phyloP scores from a whole-genome alignment of 2,113 vertebrate species.

The Megaceryle maxima region DNA sequence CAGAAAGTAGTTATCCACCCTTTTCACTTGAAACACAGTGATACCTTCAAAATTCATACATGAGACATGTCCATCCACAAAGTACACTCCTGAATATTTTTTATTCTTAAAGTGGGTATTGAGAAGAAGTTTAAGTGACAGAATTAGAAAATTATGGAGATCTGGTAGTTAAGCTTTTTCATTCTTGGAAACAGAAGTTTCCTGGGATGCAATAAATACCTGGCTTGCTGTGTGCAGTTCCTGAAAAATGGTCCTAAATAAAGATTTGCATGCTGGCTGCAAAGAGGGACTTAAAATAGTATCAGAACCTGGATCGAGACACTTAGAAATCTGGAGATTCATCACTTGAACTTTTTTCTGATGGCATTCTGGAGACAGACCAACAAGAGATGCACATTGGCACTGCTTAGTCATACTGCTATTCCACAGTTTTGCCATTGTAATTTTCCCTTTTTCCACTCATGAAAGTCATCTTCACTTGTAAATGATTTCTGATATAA shows the following conservation, averaged over 20 bases:
- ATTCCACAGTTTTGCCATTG: not conserved
- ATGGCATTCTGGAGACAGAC: not conserved
- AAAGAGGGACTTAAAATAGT: not conserved
- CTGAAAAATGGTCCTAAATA: constrained; percentile 38
- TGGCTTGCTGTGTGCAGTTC: not conserved
- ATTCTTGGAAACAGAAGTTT: not conserved
- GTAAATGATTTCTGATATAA: not conserved
- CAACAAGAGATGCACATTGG: not conserved
- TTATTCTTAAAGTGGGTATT: no score
- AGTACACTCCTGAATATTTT: not conserved
- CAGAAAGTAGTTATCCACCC: not conserved
- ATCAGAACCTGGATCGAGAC: not conserved
- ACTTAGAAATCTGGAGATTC: not conserved
- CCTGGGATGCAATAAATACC: constrained; percentile 8
- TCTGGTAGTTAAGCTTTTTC: not conserved
- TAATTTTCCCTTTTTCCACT: not conserved
- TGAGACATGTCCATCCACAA: not conserved
- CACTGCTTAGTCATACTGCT: not conserved
- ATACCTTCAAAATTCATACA: not conserved
- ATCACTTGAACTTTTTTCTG: not conserved
- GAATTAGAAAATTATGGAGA: not conserved
- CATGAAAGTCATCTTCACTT: not conserved
- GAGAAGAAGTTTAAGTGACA: not conserved
- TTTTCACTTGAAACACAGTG: not conserved
- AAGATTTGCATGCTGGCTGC: not conserved